phyloP scores from a whole-genome alignment of 2,888 invertebrate genomes.

The Eupithecia subfuscata region DNA sequence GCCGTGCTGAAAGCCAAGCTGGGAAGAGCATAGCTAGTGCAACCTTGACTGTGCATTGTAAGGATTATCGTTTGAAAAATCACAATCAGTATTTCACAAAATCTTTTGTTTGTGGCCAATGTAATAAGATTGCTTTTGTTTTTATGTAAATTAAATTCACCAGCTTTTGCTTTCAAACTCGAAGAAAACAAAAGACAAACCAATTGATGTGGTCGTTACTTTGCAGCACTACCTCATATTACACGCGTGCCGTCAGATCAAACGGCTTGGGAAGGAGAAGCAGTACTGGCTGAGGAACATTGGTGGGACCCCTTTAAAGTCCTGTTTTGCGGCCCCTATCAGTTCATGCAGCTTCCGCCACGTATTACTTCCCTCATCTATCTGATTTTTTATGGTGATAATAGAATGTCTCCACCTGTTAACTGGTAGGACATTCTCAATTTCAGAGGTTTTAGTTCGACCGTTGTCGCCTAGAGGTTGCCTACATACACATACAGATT shows the following conservation, averaged over 20 bases:
- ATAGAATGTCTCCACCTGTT: too few species aligned
- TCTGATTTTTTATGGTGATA: too few species aligned
- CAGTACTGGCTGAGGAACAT: too few species aligned
- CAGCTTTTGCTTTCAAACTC: neutral
- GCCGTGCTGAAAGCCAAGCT: slow-evolving; percentile 95
- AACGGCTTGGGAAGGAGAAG: slow-evolving; percentile 93
- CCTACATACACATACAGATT: too few species aligned
- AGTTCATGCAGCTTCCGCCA: too few species aligned
- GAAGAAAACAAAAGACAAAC: neutral
- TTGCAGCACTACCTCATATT: slow-evolving; percentile 93
- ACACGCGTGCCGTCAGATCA: slow-evolving; percentile 93
- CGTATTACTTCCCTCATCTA: too few species aligned
- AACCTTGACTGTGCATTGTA: slow-evolving; percentile 94
- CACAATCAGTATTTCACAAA: slow-evolving; percentile 17
- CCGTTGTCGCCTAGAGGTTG: too few species aligned
- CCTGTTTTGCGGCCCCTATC: too few species aligned
- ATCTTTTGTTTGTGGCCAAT: neutral
- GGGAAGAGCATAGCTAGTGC: slow-evolving; percentile 94
- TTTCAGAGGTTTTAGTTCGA: too few species aligned
- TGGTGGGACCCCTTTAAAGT: too few species aligned
- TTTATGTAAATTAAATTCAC: neutral
- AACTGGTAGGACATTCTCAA: too few species aligned
- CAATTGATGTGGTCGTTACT: neutral
- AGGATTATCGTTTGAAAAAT: slow-evolving; percentile 69
- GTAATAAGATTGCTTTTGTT: neutral